Conservation (phyloP, 2,797 vertebrate species). For the Erithacus rubecula region DNA sequence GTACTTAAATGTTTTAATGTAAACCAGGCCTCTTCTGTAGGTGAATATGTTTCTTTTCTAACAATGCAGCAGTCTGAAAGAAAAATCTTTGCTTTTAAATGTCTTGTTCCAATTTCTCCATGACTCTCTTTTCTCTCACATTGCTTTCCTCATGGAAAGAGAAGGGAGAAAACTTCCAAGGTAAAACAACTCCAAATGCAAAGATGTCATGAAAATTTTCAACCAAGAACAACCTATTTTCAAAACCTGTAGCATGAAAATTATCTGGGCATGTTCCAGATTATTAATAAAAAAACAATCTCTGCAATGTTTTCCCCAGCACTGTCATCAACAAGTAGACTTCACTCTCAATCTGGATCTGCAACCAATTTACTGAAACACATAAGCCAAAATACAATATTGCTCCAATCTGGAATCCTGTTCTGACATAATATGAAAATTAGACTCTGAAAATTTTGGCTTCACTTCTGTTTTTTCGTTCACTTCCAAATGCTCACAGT, state of each 20-base stretch:
- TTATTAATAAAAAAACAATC: conserved; percentile 16
- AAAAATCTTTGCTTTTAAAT: conserved; percentile 2
- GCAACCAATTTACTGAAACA: conserved; percentile 55
- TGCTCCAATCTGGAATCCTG: conserved; percentile 52
- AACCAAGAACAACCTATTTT: background rate
- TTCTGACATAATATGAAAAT: conserved; percentile 64
- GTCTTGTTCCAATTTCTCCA: background rate
- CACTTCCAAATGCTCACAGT: background rate
- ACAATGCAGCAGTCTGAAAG: background rate
- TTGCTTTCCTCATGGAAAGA: background rate
- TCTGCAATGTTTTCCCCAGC: background rate
- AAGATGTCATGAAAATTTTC: background rate
- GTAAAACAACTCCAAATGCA: background rate
- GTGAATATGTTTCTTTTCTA: background rate
- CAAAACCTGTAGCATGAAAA: background rate
- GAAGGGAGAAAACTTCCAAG: conserved; percentile 11
- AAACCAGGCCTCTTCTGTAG: background rate
- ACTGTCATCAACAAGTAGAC: conserved; percentile 32
- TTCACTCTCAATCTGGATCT: conserved; percentile 18
- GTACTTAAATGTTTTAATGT: background rate
- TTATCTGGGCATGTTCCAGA: background rate
- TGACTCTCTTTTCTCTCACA: background rate
- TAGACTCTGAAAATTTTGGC: conserved; percentile 37
- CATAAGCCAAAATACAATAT: conserved; percentile 42
- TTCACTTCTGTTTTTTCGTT: background rate